Evolutionary conservation across 2,797 vertebrate genomes (phyloP).

Genomic region (Poecilia wingei): DNA sequence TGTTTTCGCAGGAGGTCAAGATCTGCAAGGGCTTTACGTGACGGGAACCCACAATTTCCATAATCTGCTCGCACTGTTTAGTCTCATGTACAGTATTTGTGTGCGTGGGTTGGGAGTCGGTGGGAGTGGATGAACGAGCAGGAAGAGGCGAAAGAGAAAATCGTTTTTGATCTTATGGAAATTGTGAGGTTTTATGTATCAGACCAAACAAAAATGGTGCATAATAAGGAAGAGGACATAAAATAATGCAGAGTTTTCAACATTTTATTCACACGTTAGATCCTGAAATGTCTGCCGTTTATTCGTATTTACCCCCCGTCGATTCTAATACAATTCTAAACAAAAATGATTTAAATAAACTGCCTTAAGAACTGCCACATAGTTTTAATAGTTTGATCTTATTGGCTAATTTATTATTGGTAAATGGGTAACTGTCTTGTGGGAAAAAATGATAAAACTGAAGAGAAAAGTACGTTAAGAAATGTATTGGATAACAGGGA

Average conservation of each 20-base stretch:
- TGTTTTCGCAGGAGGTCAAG: conserved; percentile 36
- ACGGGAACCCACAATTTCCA: conserved; percentile 43
- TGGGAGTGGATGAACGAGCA: conserved; percentile 15
- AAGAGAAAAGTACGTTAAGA: neutral
- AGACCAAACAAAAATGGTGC: neutral
- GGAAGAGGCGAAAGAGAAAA: conserved; percentile 24
- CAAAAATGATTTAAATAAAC: neutral
- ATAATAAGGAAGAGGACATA: neutral
- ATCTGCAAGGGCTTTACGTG: conserved; percentile 45
- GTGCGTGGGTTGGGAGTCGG: conserved; percentile 23
- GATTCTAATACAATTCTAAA: neutral
- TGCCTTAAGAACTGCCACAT: neutral
- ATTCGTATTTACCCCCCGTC: neutral
- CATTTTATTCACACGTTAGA: neutral
- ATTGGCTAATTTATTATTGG: neutral
- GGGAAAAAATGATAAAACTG: neutral
- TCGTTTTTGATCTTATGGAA: neutral
- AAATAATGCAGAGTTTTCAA: neutral
- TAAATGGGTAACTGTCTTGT: neutral
- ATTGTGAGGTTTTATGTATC: neutral
- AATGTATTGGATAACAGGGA: neutral
- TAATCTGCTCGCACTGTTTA: conserved; percentile 28
- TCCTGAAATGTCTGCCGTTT: neutral
- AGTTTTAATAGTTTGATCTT: neutral
- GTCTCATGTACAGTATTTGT: conserved; percentile 14